Evolutionary conservation across 2,888 invertebrate species (phyloP).

Genomic region (Steromphala cineraria): DNA sequence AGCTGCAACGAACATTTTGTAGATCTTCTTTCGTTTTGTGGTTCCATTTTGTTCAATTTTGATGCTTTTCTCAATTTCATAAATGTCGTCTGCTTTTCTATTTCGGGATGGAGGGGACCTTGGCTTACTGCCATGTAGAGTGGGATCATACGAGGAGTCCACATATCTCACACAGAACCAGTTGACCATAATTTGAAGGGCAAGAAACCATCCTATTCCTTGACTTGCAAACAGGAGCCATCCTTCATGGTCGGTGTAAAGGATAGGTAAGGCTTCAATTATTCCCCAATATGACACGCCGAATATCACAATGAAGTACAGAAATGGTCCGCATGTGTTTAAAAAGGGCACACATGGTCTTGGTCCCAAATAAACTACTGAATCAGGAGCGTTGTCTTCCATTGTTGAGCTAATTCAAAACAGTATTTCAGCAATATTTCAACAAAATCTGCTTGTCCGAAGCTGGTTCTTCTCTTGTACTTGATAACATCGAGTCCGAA

Average conservation of each 20-base stretch:
- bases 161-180: conserved; percentile 60
- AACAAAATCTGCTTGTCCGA: too few species aligned
- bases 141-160: conserved; percentile 48
- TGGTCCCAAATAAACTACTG: too few species aligned
- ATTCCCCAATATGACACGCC: conserved; percentile 30
- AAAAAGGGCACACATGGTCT: too few species aligned
- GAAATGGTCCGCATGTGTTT: conserved; percentile 1
- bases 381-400: too few species aligned
- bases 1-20: conserved; percentile 30
- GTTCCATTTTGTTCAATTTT: background rate
- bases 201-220: conserved; percentile 47
- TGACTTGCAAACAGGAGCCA: conserved; percentile 16
- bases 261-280: conserved; percentile 22
- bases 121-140: conserved; percentile 43
- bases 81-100: background rate
- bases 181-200: conserved; percentile 57
- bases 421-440: too few species aligned
- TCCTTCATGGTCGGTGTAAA: conserved; percentile 14
- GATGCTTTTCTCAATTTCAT: background rate
- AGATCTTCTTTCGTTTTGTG: conserved; percentile 7
- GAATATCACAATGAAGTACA: conserved; percentile 7
- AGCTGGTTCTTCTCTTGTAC: too few species aligned
- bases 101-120: conserved; percentile 31
- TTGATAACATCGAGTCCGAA: too few species aligned
- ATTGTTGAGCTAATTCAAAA: too few species aligned